Evolutionary conservation across 2,888 invertebrate species (phyloP), one percentile per base, ranked within the genome.

Genomic region (Ennomos fuscantarius): DNA sequence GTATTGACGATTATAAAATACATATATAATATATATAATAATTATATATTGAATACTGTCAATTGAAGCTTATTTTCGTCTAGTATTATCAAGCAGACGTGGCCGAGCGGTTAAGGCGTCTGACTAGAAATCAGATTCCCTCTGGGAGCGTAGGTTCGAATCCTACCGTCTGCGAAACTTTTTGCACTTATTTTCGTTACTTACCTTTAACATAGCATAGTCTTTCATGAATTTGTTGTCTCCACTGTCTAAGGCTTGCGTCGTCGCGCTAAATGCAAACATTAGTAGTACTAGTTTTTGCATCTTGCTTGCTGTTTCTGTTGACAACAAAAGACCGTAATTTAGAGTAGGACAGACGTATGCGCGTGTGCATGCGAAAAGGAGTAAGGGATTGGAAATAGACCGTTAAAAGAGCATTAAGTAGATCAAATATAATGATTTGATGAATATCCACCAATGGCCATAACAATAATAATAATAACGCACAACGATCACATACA

Each of bases 61-160:
- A 24, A 24, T 24, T 6, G 24, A 6, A 5, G 6, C 24, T 24
- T 24, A 24, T 24, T 24, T 24, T 24, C 24, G 5, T 6, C 3
- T 35, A 6, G 35, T 31, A 2, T 8, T 5, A 37, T 1, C 8
- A 3, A 87, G 95, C 95, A 95, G 95, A 94, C 95, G 95, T 95
- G 95, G 95, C 95, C 95, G 95, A 95, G 95, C 95, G 95, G 95
- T 95, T 95, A 95, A 95, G 95, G 95, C 95, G 95, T 95, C 95
- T 95, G 95, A 96, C 95, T 96, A 95, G 95, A 96, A 96, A 95
- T 95, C 95, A 95, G 95, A 95, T 96, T 96, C 95, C 95, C 95
- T 96, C 95, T 96, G 95, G 95, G 95, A 95, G 96, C 96, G 95
- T 95, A 96, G 96, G 96, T 96, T 96, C 96, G 95, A 96, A 95